Evolutionary conservation across 2,888 invertebrate genomes (phyloP), one percentile per base, ranked within the genome.

Genomic region (Trichogramma evanescens): DNA sequence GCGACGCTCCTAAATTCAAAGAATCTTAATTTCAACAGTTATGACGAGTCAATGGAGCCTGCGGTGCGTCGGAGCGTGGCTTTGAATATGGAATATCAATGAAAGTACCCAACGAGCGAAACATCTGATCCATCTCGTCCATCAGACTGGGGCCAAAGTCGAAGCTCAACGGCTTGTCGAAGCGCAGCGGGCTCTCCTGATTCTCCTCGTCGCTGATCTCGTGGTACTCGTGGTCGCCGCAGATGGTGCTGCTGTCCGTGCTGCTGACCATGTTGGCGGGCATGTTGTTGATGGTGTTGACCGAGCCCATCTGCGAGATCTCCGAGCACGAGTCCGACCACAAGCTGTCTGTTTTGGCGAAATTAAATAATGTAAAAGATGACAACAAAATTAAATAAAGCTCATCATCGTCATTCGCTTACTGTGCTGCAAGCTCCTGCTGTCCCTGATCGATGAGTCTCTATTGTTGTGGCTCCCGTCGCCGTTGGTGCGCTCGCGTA

Each of bases 61-160:
- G 48, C 10, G 5, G 48, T 10, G 26, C 48, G 10, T 48, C 26
- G 10, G 10, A 48, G 10, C 48, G 5, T 48, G 48, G 26, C 10
- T 13, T n/a, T 6, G 26, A 26, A 2, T 26, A 26, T 26, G 48
- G 10, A 26, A 48, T 48, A 48, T 13, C 48, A 48, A 13, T 13
- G 48, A 45, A 45, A 40, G 42, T 76, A 69, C 80, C 81, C 56
- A 83, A 76, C 5, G 82, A 82, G 69, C 74, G 81, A 72, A 96
- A 91, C 82, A 96, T 91, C 58, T 92, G 89, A 71, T 91, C 90
- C 83, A 92, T 90, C 77, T 92, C 91, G 71, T 94, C 95, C 74
- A 96, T 82, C 56, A 97, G 80, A 64, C 95, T 95, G 9, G 93
- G 91, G 5, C 95, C 93, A 72, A 91, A 87, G 73, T 93, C 92